Evolutionary conservation across 2,888 invertebrate species (phyloP), one percentile per base, ranked within the genome.

Genomic region (Alloplasta piceator): DNA sequence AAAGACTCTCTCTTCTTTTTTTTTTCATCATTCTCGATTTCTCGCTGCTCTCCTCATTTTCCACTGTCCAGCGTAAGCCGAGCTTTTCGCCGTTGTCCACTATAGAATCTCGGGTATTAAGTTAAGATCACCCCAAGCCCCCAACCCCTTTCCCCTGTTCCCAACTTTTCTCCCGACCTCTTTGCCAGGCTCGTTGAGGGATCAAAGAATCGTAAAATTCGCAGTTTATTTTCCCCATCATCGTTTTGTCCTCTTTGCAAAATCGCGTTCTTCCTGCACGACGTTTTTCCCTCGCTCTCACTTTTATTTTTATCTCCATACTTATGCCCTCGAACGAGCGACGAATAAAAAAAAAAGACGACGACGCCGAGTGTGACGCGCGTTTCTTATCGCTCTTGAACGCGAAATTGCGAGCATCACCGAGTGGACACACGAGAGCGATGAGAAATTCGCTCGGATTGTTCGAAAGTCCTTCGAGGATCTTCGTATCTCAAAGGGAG

Each of bases 141-240:
- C 52, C 10, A 9, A 43, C 26, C 26, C 26, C 26, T 26, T 26
- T 26, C 26, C 26, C 26, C 26, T 3, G 1, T 26, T 3, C 26
- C 1, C 26, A 26, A 26, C 26, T 26, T 48, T 16, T 6, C 6
- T 1, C 9, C 48, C 36, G 5, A 12, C 48, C n/a, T 5, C 16
- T n/a, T 14, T 52, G 14, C 16, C 12, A 52, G 39, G 38, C 46
- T 60, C 48, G 38, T 26, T 43, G 52, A 16, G 41, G 26, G 60
- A 58, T 67, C 67, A 60, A 52, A 67, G 50, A 41, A 41, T 66
- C 41, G 50, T 75, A 58, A 75, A 75, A 75, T 67, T 58, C 67
- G 7, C 7, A 12, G 50, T 16, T 60, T 41, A 12, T 61, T 41
- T 36, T 36, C 38, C 46, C 10, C 5, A n/a, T 66, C 26, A 10